Evolutionary conservation across 1,140 invertebrate species (phyloP).

Genomic region (Euura saliciscinereae): DNA sequence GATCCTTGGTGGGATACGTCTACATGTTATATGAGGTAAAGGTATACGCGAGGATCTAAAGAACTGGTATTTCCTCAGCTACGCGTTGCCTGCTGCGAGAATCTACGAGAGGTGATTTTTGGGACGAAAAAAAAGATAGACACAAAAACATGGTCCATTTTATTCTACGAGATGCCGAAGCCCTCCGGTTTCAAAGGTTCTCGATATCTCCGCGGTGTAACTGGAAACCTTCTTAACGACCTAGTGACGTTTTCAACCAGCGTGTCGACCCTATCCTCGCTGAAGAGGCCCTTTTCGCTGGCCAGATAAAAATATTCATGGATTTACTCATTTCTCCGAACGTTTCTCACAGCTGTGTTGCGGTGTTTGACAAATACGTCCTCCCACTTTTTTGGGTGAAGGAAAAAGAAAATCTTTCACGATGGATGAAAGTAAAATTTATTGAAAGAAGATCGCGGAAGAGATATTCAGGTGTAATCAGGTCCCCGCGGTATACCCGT

Average conservation of each 20-base stretch:
- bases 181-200: neutral
- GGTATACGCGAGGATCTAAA: no score
- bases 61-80: no score
- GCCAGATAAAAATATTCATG: neutral
- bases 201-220: neutral
- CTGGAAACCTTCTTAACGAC: conserved; percentile 3
- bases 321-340: neutral
- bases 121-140: neutral
- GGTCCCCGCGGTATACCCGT: neutral
- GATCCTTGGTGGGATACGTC: neutral
- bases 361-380: neutral
- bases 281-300: neutral
- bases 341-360: neutral
- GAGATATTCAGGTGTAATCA: neutral
- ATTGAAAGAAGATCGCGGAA: neutral
- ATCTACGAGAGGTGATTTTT: neutral
- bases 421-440: no score
- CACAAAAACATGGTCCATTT: neutral
- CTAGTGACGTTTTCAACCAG: neutral
- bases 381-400: neutral
- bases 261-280: neutral
- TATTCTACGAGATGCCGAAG: neutral
- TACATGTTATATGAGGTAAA: neutral
- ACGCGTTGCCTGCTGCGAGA: neutral
- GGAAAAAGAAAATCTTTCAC: no score